These are phyloP conservation scores for Jacana jacana DNA, from an alignment of 2,113 vertebrate species.

Conservation along the genomic window DNA sequence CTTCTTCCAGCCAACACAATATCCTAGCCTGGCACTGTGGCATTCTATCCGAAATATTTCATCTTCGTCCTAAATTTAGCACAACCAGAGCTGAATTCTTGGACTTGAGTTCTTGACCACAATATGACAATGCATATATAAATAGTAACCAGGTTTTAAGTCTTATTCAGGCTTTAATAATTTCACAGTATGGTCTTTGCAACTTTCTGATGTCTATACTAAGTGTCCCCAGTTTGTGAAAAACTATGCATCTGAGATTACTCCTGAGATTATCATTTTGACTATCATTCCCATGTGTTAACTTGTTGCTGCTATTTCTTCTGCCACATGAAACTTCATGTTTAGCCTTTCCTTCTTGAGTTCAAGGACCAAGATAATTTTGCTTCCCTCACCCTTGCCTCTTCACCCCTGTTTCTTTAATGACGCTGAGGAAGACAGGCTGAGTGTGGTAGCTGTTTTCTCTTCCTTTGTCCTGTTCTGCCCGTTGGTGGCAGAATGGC, in stretches of 20 bases:
- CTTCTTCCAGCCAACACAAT: background rate
- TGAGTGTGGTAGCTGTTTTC: background rate
- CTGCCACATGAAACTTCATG: background rate
- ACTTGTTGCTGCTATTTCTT: background rate
- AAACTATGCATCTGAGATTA: background rate
- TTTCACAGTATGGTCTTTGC: background rate
- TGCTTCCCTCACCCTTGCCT: background rate
- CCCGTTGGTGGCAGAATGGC: background rate
- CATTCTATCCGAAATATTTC: background rate
- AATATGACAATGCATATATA: background rate
- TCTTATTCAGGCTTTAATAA: background rate
- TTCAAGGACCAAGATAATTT: background rate
- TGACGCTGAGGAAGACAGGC: background rate
- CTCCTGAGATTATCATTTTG: background rate
- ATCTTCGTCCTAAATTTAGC: background rate
- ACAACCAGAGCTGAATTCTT: background rate
- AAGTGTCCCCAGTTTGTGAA: background rate
- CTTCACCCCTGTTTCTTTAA: background rate
- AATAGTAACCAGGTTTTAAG: background rate
- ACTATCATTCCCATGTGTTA: background rate
- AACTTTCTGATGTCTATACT: background rate
- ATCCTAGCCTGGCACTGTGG: background rate
- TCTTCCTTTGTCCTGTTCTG: background rate
- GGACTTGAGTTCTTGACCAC: background rate
- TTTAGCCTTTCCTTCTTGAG: background rate